Evolutionary conservation across 92 coral and sea anemone genomes (phyloP), one percentile per base, ranked within the genome.

Genomic region (Zoanthus sansibaricus): DNA sequence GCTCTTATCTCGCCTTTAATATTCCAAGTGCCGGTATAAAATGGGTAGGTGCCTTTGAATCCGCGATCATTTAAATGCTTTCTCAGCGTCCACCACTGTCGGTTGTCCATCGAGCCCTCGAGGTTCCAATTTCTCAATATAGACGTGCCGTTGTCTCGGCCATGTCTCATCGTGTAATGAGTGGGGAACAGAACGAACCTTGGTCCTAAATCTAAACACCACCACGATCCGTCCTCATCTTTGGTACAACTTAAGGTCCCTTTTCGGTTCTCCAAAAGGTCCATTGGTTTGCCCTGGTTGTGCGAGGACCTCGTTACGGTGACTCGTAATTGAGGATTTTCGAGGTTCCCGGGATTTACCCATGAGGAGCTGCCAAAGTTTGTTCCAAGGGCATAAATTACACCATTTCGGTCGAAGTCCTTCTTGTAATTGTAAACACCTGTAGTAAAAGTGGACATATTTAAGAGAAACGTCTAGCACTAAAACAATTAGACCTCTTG

Each of bases 1-100:
- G 98, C 96, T 37, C 88, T 84, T 6, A 91, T 77, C 68, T 93
- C 86, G 13, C 96, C 98, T 14, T 94, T 96, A 49, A 94, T 87
- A 6, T 89, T 16, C 98, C 98, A 93, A 3, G 94, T 93, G 55
- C 90, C 93, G 5, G 95, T 94, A 83, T 91, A 94, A 62, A 90
- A 94, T 3, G 98, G 94, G 66, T 72, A 93, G 30, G 91, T 82
- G 0, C 93, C 95, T 49, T 89, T 94, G 76, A 94, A 77, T 10
- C 95, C 95, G 31, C 95, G 93, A 79, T 94, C 98, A 75, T 94
- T 94, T 58, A 93, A 95, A 69, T 94, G 98, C 48, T 64, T 87
- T 58, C 83, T 87, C 74, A 94, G 89, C 45, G 87, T 71, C 58
- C 75, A 73, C 98, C 98, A 94, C 18, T 55, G 82, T 33, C 91